phyloP scores from a whole-genome alignment of 2,113 vertebrate genomes.

The Amphiprion ocellaris region DNA sequence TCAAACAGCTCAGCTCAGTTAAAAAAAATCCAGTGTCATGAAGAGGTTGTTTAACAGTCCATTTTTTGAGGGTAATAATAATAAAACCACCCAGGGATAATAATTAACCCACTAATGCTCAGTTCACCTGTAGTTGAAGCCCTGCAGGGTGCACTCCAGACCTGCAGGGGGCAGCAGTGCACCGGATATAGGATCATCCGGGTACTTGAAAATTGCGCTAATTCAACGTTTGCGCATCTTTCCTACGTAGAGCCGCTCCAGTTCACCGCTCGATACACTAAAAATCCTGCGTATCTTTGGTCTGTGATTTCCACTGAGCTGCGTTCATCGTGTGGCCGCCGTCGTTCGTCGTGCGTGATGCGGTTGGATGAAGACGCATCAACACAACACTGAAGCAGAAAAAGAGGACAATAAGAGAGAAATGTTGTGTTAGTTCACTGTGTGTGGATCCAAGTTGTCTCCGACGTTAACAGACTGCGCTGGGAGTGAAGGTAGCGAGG shows the following conservation, averaged over 20 bases:
- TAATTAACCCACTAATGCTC: no score
- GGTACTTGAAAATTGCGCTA: constrained; percentile 46
- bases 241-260: constrained; percentile 19
- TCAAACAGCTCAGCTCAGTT: no score
- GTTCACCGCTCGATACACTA: fast-evolving
- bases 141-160: constrained; percentile 12
- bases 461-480: neutral
- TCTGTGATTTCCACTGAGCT: constrained; percentile 42
- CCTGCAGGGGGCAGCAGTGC: constrained; percentile 16
- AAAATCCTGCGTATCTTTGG: fast-evolving
- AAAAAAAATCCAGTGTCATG: no score
- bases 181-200: constrained; percentile 57
- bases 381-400: constrained; percentile 15
- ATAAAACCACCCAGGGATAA: no score
- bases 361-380: constrained; percentile 17
- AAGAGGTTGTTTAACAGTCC: no score
- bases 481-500: constrained; percentile 43
- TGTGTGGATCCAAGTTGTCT: neutral
- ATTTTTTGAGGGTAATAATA: no score
- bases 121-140: no score
- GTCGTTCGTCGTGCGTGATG: constrained; percentile 57
- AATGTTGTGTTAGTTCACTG: constrained; percentile 56
- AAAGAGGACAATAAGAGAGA: constrained; percentile 33
- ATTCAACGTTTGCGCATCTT: constrained; percentile 42
- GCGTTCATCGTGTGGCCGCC: constrained; percentile 57